A percentile compares a stretch with the other conserved stretches of the same genome.
Evolutionary conservation across 2,113 vertebrate species (phyloP).

Genomic region (Phrynosoma blainvillii): DNA sequence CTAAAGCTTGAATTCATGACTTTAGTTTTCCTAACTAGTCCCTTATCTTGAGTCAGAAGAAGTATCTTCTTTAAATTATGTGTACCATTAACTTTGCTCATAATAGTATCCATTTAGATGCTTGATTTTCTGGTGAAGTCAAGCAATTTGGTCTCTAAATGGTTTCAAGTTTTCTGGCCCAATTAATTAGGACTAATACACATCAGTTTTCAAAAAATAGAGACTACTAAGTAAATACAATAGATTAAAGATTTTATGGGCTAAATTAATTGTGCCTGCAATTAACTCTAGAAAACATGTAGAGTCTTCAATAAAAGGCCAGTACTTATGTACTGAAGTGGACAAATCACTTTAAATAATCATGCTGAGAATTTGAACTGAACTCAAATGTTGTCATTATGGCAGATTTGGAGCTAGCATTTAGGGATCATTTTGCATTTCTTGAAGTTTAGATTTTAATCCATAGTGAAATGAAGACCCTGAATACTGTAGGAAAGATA

Average conservation of each 20-base stretch:
- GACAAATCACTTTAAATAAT: constrained; percentile 7
- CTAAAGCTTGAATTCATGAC: not conserved
- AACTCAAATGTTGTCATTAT: not conserved
- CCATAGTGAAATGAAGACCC: not conserved
- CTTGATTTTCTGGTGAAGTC: not conserved
- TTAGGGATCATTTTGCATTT: not conserved
- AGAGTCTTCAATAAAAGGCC: not conserved
- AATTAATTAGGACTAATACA: constrained; percentile 30
- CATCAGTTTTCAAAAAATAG: constrained; percentile 17
- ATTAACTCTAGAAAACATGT: constrained; percentile 16
- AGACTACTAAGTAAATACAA: constrained; percentile 23
- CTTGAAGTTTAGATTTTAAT: not conserved
- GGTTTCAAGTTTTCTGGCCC: not conserved
- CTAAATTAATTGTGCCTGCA: constrained; percentile 21
- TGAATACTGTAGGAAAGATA: no score
- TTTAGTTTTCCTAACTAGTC: not conserved
- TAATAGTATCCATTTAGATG: constrained; percentile 14
- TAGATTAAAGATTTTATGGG: not conserved
- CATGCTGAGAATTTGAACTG: not conserved
- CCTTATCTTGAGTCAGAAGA: not conserved
- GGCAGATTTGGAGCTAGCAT: not conserved
- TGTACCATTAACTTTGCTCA: constrained; percentile 20
- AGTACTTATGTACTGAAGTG: constrained; percentile 4
- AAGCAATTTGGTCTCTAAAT: constrained; percentile 26
- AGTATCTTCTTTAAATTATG: constrained; percentile 21